These are phyloP conservation scores for Stenolophus ochropezus DNA, from an alignment of 2,888 invertebrate genomes.

Conservation along the genomic window DNA sequence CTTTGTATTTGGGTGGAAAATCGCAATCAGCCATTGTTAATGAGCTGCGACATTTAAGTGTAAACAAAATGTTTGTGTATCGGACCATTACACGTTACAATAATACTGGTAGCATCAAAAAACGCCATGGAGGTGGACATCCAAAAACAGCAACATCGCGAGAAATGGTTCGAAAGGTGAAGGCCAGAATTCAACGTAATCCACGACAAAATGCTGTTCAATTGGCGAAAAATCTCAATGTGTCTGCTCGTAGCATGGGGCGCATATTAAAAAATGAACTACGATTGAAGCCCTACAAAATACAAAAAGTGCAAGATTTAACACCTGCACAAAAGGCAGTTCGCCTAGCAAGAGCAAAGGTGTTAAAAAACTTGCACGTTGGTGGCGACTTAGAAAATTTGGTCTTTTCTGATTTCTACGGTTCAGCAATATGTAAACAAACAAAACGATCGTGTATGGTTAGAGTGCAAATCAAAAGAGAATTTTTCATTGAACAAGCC, in stretches of 20 bases:
- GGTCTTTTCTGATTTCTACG: slow-evolving; percentile 49
- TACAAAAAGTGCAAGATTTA: slow-evolving; percentile 42
- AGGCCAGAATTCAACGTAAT: too few relatives aligned
- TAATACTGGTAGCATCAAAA: slow-evolving; percentile 59
- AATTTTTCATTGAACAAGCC: too few relatives aligned
- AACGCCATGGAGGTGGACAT: slow-evolving; percentile 60
- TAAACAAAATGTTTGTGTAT: slow-evolving; percentile 58
- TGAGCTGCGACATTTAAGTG: slow-evolving; percentile 4
- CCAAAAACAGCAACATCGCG: slow-evolving; percentile 57
- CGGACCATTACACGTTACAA: slow-evolving; percentile 55
- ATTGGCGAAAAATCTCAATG: too few relatives aligned
- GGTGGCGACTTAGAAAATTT: slow-evolving; percentile 44
- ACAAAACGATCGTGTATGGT: slow-evolving; percentile 52
- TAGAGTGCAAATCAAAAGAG: too few relatives aligned
- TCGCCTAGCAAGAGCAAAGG: too few relatives aligned
- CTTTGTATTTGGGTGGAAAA: slow-evolving; percentile 18
- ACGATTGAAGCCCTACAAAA: slow-evolving; percentile 40
- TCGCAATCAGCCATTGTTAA: slow-evolving; percentile 24
- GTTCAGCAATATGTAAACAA: slow-evolving; percentile 47
- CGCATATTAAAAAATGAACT: too few relatives aligned
- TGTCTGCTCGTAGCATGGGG: too few relatives aligned
- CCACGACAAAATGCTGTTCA: too few relatives aligned
- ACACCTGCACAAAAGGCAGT: too few relatives aligned
- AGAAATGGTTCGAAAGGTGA: too few relatives aligned
- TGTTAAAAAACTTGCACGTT: too few relatives aligned